Evolutionary conservation across 2,113 vertebrate genomes (phyloP).

Genomic region (Micronycteris hirsuta): DNA sequence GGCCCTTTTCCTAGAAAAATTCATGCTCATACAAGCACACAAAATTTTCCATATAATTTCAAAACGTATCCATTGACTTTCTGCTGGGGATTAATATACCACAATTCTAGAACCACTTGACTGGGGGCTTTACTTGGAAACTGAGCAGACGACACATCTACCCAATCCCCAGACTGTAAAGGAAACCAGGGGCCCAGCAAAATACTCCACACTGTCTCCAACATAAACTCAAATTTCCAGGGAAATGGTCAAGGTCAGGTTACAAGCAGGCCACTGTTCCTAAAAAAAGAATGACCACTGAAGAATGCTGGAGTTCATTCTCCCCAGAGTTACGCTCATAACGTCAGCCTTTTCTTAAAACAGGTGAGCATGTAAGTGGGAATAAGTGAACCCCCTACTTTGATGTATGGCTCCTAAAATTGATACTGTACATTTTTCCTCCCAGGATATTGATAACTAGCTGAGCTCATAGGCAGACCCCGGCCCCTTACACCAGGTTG

Average conservation of each 20-base stretch:
- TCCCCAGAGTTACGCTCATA: conserved; percentile 38
- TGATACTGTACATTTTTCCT: conserved; percentile 52
- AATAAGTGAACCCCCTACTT: conserved; percentile 30
- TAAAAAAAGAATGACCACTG: conserved; percentile 47
- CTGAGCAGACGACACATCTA: neutral
- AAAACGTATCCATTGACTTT: neutral
- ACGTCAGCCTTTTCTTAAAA: conserved; percentile 48
- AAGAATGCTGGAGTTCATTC: conserved; percentile 45
- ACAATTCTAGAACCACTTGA: neutral
- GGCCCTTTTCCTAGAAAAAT: conserved; percentile 32
- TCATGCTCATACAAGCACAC: neutral
- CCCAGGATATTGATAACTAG: conserved; percentile 42
- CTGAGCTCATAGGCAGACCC: neutral
- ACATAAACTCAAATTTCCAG: conserved; percentile 20
- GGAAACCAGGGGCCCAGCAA: conserved; percentile 30
- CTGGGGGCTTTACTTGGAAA: neutral
- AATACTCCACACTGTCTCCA: neutral
- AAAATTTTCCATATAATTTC: conserved; percentile 29
- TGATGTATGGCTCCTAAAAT: conserved; percentile 65
- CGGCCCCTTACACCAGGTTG: neutral
- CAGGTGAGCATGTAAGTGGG: conserved; percentile 43
- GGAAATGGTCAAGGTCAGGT: conserved; percentile 46
- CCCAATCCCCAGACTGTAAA: neutral
- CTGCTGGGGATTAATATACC: neutral
- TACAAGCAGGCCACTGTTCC: conserved; percentile 40